These are phyloP conservation scores for Dendroctonus valens DNA, from an alignment of 1,140 invertebrate species.

Conservation along the genomic window DNA sequence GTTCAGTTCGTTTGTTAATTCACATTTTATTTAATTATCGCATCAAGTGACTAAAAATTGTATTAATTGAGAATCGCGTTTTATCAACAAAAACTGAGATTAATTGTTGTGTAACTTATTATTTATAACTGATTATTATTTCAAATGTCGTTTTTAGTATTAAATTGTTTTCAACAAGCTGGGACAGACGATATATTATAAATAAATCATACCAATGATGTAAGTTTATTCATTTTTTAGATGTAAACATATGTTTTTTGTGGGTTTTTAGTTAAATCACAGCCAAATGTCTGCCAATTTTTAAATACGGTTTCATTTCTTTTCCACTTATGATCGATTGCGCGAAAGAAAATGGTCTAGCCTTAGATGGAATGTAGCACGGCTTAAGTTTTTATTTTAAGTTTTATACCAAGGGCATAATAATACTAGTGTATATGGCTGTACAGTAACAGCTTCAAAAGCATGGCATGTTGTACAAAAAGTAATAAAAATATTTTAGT, in stretches of 20 bases:
- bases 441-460: constrained; percentile 29
- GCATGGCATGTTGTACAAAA: constrained; percentile 40
- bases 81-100: no score
- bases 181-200: no score
- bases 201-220: no score
- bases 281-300: no score
- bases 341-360: no score
- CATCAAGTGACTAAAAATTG: background rate
- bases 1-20: background rate
- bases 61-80: no score
- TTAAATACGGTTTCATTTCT: background rate
- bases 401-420: constrained; percentile 25
- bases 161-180: no score
- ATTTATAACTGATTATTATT: background rate
- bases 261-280: no score
- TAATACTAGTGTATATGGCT: constrained; percentile 33
- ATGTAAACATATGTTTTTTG: no score
- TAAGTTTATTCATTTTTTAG: no score
- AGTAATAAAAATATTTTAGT: constrained; percentile 26
- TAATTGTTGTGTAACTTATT: no score
- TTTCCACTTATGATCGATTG: background rate
- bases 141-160: no score
- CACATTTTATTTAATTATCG: constrained; percentile 6
- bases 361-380: constrained; percentile 17
- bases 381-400: constrained; percentile 17